Evolutionary conservation across 2,888 invertebrate genomes (phyloP).

Genomic region (Drosophila mayaguana): DNA sequence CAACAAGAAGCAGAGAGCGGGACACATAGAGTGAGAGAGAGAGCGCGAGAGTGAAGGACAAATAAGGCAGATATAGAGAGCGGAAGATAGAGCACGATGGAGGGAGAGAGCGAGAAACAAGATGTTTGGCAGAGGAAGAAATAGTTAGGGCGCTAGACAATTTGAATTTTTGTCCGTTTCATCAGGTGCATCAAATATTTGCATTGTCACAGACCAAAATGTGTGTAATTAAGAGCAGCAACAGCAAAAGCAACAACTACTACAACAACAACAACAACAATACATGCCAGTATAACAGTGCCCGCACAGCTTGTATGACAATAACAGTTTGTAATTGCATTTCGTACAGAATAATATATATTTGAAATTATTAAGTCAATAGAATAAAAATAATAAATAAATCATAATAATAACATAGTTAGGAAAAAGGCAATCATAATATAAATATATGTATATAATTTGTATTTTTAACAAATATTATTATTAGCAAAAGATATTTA

Average conservation of each 20-base stretch:
- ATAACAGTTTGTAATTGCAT: neutral
- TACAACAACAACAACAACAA: conserved; percentile 5
- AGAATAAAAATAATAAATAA: no score
- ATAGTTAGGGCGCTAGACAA: conserved; percentile 5
- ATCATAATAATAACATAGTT: no score
- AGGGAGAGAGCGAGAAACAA: neutral
- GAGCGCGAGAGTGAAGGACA: neutral
- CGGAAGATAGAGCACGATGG: neutral
- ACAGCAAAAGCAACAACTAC: no score
- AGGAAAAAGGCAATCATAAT: no score
- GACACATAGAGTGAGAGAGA: neutral
- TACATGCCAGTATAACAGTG: conserved; percentile 1
- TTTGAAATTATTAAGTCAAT: no score
- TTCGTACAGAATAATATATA: neutral
- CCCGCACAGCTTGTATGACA: no score
- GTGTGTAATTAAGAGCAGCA: conserved; percentile 14
- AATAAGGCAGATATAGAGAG: no score
- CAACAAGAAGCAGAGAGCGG: neutral
- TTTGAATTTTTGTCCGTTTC: conserved; percentile 26
- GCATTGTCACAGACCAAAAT: conserved; percentile 22
- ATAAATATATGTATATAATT: no score
- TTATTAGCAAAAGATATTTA: no score
- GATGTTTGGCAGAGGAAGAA: conserved; percentile 2
- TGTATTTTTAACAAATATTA: no score
- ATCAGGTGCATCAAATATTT: conserved; percentile 34